These are phyloP conservation scores for Sialia sialis DNA, from an alignment of 2,113 vertebrate species.

Conservation along the genomic window DNA sequence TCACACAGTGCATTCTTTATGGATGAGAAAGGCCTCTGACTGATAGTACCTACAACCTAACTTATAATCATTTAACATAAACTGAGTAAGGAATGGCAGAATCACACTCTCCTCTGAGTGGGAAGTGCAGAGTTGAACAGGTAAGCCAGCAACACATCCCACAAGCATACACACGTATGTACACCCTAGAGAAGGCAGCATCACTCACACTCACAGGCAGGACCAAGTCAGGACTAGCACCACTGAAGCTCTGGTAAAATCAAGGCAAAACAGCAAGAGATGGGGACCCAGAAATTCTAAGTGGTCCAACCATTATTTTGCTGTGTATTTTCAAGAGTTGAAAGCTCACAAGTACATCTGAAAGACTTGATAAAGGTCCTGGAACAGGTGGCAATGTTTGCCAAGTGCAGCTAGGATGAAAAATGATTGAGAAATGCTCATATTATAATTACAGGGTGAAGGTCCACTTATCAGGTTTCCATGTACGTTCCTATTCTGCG, in stretches of 20 bases:
- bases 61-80: not conserved
- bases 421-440: not conserved
- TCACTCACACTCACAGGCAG: not conserved
- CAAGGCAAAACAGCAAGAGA: not conserved
- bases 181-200: not conserved
- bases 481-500: not conserved
- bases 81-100: not conserved
- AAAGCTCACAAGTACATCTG: not conserved
- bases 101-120: not conserved
- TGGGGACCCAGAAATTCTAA: not conserved
- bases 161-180: not conserved
- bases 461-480: not conserved
- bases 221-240: not conserved
- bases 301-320: not conserved
- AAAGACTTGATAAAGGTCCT: not conserved
- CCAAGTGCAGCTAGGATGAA: not conserved
- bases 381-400: conserved; percentile 25
- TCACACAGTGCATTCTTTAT: not conserved
- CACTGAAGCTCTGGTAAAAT: not conserved
- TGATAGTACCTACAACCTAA: not conserved
- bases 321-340: not conserved
- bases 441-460: not conserved
- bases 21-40: not conserved
- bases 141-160: not conserved
- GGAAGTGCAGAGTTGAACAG: not conserved